A percentile compares a stretch with the other conserved stretches of the same genome.
Evolutionary conservation across 2,113 vertebrate species (phyloP).

Genomic region (Saimiri boliviensis): DNA sequence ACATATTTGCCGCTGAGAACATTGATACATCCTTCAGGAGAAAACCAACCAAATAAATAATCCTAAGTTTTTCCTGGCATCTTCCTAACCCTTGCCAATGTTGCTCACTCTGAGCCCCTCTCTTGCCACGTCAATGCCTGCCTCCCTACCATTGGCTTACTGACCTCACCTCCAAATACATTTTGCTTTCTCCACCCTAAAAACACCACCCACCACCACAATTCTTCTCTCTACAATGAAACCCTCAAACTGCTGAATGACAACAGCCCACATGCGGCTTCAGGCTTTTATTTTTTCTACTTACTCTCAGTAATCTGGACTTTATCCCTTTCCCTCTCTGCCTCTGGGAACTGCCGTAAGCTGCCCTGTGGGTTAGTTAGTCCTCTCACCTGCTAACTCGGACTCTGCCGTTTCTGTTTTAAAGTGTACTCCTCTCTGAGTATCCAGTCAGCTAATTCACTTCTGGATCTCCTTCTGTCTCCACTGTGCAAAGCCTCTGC

Average conservation of each 20-base stretch:
- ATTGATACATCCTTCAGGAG: neutral
- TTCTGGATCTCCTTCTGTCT: neutral
- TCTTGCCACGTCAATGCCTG: neutral
- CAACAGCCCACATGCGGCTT: neutral
- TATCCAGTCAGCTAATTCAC: neutral
- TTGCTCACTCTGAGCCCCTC: neutral
- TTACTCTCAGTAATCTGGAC: neutral
- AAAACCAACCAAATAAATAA: slow-evolving; percentile 9
- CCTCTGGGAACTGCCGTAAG: neutral
- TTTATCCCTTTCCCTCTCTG: neutral
- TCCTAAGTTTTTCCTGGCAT: neutral
- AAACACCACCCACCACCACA: neutral
- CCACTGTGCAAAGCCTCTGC: neutral
- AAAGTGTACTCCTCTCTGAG: neutral
- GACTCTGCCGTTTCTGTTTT: fast-evolving
- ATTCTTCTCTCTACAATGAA: neutral
- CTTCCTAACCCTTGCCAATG: neutral
- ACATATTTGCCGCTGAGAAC: neutral
- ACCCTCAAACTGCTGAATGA: neutral
- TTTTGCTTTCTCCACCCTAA: neutral
- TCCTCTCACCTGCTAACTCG: neutral
- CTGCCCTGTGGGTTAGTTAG: fast-evolving
- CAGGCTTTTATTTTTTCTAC: neutral
- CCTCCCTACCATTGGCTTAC: neutral
- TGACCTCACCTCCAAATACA: neutral